Evolutionary conservation across 1,140 invertebrate species (phyloP).

Genomic region (Sarcophaga bullata): DNA sequence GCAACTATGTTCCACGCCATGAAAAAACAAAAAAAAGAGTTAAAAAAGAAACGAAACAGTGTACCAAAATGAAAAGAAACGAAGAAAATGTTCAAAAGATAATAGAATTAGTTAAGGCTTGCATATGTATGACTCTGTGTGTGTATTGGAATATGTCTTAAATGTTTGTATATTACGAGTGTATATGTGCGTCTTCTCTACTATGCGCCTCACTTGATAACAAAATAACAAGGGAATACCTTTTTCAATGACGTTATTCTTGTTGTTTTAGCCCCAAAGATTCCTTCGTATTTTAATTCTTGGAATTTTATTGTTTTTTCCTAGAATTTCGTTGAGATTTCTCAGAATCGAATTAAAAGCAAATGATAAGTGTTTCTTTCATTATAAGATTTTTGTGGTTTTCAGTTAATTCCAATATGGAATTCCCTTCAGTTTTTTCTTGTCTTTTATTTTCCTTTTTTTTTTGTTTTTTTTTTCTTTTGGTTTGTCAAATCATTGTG

Average conservation of each 20-base stretch:
- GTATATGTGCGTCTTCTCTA: constrained; percentile 31
- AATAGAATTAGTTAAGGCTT: constrained; percentile 45
- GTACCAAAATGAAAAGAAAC: constrained; percentile 9
- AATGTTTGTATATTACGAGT: background rate
- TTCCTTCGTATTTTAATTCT: constrained; percentile 52
- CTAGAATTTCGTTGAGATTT: constrained; percentile 55
- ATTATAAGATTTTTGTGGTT: background rate
- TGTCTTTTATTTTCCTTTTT: too few relatives aligned
- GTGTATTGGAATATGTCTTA: background rate
- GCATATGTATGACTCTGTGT: background rate
- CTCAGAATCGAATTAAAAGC: constrained; percentile 44
- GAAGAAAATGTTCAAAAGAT: constrained; percentile 43
- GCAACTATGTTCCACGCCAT: background rate
- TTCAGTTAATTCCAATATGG: constrained; percentile 11
- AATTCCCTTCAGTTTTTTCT: constrained; percentile 11
- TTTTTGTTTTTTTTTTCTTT: too few relatives aligned
- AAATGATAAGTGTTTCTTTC: constrained; percentile 33
- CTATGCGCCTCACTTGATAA: constrained; percentile 36
- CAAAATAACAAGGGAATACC: constrained; percentile 59
- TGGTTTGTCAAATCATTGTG: constrained; percentile 13
- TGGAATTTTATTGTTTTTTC: constrained; percentile 64
- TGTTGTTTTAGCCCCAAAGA: too few relatives aligned
- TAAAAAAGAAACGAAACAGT: background rate
- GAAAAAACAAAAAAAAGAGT: constrained; percentile 18
- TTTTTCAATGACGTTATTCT: constrained; percentile 43